These are phyloP conservation scores for Lepidotrigona ventralis DNA, from an alignment of 1,140 invertebrate species.

Conservation along the genomic window DNA sequence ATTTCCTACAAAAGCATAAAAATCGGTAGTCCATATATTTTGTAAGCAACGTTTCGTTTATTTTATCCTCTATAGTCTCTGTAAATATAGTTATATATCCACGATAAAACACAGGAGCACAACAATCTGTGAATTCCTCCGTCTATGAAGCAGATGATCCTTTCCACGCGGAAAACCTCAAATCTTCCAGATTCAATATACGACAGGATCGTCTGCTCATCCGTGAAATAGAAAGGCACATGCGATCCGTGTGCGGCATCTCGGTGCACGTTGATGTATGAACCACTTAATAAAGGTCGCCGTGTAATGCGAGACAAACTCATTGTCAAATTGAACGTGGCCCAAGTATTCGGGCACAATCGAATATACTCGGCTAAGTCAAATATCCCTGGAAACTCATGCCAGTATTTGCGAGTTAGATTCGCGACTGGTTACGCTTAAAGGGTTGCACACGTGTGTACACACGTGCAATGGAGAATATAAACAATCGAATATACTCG, in stretches of 20 bases:
- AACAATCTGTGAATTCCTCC: neutral
- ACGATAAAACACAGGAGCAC: no score
- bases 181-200: neutral
- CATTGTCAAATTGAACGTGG: slow-evolving; percentile 49
- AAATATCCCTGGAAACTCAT: slow-evolving; percentile 54
- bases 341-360: slow-evolving; percentile 41
- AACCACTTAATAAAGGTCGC: slow-evolving; percentile 14
- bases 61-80: no score
- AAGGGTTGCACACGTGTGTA: slow-evolving; percentile 41
- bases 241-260: neutral
- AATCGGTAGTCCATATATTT: no score
- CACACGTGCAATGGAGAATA: neutral
- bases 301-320: neutral
- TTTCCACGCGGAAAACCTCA: neutral
- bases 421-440: slow-evolving; percentile 52
- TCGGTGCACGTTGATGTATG: neutral
- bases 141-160: neutral
- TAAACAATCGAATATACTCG: slow-evolving; percentile 28
- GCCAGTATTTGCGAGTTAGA: slow-evolving; percentile 55
- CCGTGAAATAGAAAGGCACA: neutral
- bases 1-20: no score
- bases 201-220: neutral
- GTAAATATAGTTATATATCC: no score
- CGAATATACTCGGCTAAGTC: slow-evolving; percentile 47
- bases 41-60: no score